phyloP scores from a whole-genome alignment of 2,888 invertebrate species.

The Drosophila trichaetosa region DNA sequence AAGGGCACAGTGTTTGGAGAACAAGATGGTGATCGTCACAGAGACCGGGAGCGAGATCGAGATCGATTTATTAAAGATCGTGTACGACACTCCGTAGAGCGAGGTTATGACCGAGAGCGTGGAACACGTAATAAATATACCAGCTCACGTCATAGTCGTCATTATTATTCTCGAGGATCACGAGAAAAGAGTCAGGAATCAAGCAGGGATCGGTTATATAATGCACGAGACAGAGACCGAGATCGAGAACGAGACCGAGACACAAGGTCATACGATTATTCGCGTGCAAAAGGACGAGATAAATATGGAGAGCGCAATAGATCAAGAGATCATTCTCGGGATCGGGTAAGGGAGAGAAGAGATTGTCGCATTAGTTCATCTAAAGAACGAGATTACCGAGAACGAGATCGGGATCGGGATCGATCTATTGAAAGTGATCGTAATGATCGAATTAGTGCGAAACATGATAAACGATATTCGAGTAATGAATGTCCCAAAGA shows the following conservation, averaged over 20 bases:
- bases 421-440: constrained; percentile 55
- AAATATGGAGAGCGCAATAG: constrained; percentile 60
- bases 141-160: constrained; percentile 73
- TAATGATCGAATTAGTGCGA: constrained; percentile 54
- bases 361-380: constrained; percentile 56
- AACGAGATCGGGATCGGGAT: constrained; percentile 77
- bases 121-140: constrained; percentile 67
- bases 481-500: constrained; percentile 57
- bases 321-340: constrained; percentile 66
- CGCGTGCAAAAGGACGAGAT: constrained; percentile 70
- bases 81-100: constrained; percentile 66
- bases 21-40: constrained; percentile 57
- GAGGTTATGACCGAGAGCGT: constrained; percentile 70
- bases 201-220: constrained; percentile 61
- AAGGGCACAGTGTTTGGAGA: constrained; percentile 38
- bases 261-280: constrained; percentile 53
- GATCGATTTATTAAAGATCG: constrained; percentile 60
- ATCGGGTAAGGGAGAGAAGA: constrained; percentile 83
- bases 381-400: constrained; percentile 77
- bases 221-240: constrained; percentile 41
- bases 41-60: constrained; percentile 63
- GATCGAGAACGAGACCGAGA: constrained; percentile 38
- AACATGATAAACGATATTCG: constrained; percentile 65
- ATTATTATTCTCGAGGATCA: constrained; percentile 78
- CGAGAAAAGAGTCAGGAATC: constrained; percentile 81